These are phyloP conservation scores for Arnoldichthys spilopterus DNA, from an alignment of 2,797 vertebrate genomes.

Conservation along the genomic window DNA sequence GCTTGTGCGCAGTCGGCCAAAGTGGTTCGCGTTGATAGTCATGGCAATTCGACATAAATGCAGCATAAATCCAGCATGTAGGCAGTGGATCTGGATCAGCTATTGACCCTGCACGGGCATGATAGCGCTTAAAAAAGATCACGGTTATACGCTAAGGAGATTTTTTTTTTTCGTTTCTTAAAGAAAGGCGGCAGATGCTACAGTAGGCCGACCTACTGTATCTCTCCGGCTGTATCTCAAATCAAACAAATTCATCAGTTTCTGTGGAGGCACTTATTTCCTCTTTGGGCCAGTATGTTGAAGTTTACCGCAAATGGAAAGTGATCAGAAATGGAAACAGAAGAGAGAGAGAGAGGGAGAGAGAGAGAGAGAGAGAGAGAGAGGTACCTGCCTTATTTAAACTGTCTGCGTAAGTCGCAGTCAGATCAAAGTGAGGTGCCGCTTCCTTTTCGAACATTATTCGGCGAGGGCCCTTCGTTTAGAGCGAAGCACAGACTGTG, in stretches of 20 bases:
- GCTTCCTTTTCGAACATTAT: slow-evolving; percentile 42
- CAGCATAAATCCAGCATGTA: not conserved
- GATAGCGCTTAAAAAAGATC: not conserved
- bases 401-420: slow-evolving; percentile 1
- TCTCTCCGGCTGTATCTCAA: not conserved
- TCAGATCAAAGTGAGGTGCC: slow-evolving; percentile 31
- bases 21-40: slow-evolving; percentile 1
- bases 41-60: not conserved
- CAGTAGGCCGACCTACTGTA: not conserved
- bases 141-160: not conserved
- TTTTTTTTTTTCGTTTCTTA: too few relatives aligned
- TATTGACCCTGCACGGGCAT: not conserved
- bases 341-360: too few relatives aligned
- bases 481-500: slow-evolving; percentile 29
- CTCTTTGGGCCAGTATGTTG: slow-evolving; percentile 52
- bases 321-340: slow-evolving; percentile 35
- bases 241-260: slow-evolving; percentile 12
- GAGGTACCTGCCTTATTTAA: slow-evolving; percentile 27
- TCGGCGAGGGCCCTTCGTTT: slow-evolving; percentile 9
- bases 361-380: too few relatives aligned
- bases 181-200: not conserved
- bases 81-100: not conserved
- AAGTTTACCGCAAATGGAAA: slow-evolving; percentile 61
- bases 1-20: not conserved
- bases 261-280: slow-evolving; percentile 7